Conservation (phyloP, 2,797 vertebrate genomes). For the Dromococcyx pavoninus region DNA sequence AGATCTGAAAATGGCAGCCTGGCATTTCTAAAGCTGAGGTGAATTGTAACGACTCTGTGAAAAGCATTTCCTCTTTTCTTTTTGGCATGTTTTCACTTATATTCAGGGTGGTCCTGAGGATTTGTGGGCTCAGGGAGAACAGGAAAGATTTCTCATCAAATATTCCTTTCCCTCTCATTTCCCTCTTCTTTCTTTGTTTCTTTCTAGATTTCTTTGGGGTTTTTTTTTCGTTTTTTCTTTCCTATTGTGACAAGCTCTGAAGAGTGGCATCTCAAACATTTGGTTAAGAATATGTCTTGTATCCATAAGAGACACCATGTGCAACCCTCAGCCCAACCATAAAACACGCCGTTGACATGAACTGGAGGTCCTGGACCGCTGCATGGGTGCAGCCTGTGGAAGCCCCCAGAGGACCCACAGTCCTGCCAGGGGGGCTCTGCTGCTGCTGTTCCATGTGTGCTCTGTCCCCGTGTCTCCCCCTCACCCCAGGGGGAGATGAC, state of each 20-base stretch:
- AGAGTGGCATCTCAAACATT: neutral
- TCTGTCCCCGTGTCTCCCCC: too few relatives aligned
- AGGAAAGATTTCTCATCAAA: slow-evolving; percentile 5
- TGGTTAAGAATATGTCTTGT: neutral
- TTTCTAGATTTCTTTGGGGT: neutral
- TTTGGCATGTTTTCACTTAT: slow-evolving; percentile 43
- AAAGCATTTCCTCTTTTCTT: slow-evolving; percentile 44
- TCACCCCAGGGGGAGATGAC: neutral
- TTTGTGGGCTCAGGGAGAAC: neutral
- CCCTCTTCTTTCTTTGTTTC: neutral
- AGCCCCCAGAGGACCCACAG: accelerated
- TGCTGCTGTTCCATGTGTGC: neutral
- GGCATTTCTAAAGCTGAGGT: slow-evolving; percentile 24
- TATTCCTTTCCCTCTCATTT: neutral
- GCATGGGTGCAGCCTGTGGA: accelerated
- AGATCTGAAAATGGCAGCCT: slow-evolving; percentile 21
- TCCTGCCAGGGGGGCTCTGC: neutral
- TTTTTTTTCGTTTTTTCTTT: neutral
- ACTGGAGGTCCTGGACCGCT: too few relatives aligned
- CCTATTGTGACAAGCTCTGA: neutral
- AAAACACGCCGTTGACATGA: accelerated
- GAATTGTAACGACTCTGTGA: slow-evolving; percentile 11
- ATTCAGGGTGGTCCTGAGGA: slow-evolving; percentile 53
- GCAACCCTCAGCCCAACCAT: neutral
- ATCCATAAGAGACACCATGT: accelerated